Conservation (phyloP, 2,888 invertebrate genomes). For the Anthophora plumipes region DNA sequence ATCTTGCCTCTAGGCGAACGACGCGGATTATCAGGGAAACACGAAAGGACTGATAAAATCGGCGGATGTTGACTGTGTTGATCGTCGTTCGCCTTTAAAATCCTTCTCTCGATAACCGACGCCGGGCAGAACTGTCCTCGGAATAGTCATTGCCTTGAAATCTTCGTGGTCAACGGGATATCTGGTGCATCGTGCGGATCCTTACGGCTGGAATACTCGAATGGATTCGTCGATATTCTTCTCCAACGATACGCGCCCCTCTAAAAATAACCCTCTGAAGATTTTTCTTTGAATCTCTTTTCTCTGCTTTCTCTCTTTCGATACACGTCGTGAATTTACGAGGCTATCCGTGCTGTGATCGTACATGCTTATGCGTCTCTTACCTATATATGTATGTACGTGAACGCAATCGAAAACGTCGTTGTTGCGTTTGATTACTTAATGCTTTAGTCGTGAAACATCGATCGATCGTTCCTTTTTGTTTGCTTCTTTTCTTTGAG, state of each 20-base stretch:
- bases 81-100: conserved; percentile 65
- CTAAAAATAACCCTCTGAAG: conserved; percentile 38
- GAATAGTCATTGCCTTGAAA: conserved; percentile 55
- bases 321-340: conserved; percentile 16
- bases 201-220: conserved; percentile 38
- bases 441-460: conserved; percentile 26
- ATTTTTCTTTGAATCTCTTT: conserved; percentile 27
- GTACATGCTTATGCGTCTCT: background rate
- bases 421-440: conserved; percentile 30
- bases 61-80: conserved; percentile 50
- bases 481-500: conserved; percentile 7
- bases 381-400: background rate
- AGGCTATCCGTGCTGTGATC: background rate
- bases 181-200: conserved; percentile 56
- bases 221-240: conserved; percentile 36
- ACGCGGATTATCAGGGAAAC: conserved; percentile 58
- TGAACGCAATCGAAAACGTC: conserved; percentile 6
- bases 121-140: conserved; percentile 28
- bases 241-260: conserved; percentile 10
- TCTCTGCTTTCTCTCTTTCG: background rate
- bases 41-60: conserved; percentile 59
- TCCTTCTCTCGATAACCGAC: conserved; percentile 50
- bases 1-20: conserved; percentile 29
- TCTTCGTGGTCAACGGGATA: conserved; percentile 59
- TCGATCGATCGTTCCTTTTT: background rate